Conservation (phyloP, 2,797 vertebrate genomes). For the Eleutherodactylus coqui region DNA sequence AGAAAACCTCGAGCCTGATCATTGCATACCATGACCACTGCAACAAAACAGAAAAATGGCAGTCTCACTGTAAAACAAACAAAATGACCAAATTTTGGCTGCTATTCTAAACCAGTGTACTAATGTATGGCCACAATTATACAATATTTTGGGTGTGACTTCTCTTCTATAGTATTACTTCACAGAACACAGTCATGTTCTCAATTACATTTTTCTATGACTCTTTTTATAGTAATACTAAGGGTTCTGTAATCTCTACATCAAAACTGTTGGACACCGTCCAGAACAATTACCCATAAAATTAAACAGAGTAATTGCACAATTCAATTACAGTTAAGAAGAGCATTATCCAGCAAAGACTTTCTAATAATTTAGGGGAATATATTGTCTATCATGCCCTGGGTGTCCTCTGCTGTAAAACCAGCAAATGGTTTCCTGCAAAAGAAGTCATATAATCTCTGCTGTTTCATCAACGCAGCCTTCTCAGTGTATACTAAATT, state of each 20-base stretch:
- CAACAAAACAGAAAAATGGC: background rate
- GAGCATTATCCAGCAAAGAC: slow-evolving; percentile 24
- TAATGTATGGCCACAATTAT: too few relatives aligned
- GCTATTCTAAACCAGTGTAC: too few relatives aligned
- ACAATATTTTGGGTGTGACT: too few relatives aligned
- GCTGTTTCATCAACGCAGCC: slow-evolving; percentile 2
- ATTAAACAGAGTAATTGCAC: slow-evolving; percentile 28
- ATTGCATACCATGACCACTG: too few relatives aligned
- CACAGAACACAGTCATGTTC: background rate
- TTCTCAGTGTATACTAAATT: background rate
- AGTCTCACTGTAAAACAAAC: background rate
- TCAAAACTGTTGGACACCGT: slow-evolving; percentile 16
- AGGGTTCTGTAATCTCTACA: slow-evolving; percentile 1
- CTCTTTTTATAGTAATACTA: slow-evolving; percentile 6
- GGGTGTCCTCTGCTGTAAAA: slow-evolving; percentile 28
- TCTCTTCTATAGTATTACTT: too few relatives aligned
- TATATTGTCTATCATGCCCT: slow-evolving; percentile 15
- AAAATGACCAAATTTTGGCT: background rate
- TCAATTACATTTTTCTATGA: background rate
- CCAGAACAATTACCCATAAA: slow-evolving; percentile 34
- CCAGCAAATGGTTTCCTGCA: background rate
- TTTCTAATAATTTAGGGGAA: slow-evolving; percentile 25
- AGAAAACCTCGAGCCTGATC: too few relatives aligned
- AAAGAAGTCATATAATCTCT: background rate
- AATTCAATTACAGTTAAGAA: slow-evolving; percentile 37